Evolutionary conservation across 2,888 invertebrate genomes (phyloP), one percentile per base, ranked within the genome.

Genomic region (Malthinus flaveolus): DNA sequence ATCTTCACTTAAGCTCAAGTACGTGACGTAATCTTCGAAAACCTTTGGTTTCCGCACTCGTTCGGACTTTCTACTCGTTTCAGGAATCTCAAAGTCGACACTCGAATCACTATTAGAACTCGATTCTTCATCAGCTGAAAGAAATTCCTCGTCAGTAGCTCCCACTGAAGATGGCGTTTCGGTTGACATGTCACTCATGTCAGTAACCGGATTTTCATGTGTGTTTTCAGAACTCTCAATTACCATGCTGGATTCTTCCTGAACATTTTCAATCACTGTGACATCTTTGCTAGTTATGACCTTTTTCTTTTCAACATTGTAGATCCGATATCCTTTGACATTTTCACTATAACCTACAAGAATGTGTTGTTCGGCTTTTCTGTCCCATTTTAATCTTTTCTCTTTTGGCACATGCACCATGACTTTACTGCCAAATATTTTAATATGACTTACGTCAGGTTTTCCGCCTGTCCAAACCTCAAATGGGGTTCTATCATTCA

Each of bases 401-500:
- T 12, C 1, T 8, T 44, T 44, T 1, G 44, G 44, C 5, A n/a
- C n/a, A 11, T 31, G 15, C 7, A 31, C 34, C 34, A 34, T 34
- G n/a, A 34, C 34, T 34, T 3, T 7, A 34, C 34, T 34, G 1
- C 34, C 34, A 10, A 34, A 34, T 5, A 34, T 34, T 34, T 7
- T 34, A n/a, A 34, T n/a, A 5, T 34, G 3, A 10, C 34, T 34
- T n/a, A 34, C 34, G 10, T 34, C 34, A 2, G 34, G 6, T 6
- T 34, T 34, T 10, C 7, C 7, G 2, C 4, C 3, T 3, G 1
- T 5, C 34, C 34, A 34, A 5, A 10, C 10, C 7, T 34, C 34
- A 56, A 63, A 66, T 4, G 74, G 71, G 2, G 70, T 72, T 61
- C 68, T 64, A 13, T 63, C 50, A 13, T 52, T 44, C 8, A 67